A percentile compares a stretch with the other conserved stretches of the same genome.
Conservation (phyloP, 2,888 invertebrate genomes). For the Homarus gammarus region DNA sequence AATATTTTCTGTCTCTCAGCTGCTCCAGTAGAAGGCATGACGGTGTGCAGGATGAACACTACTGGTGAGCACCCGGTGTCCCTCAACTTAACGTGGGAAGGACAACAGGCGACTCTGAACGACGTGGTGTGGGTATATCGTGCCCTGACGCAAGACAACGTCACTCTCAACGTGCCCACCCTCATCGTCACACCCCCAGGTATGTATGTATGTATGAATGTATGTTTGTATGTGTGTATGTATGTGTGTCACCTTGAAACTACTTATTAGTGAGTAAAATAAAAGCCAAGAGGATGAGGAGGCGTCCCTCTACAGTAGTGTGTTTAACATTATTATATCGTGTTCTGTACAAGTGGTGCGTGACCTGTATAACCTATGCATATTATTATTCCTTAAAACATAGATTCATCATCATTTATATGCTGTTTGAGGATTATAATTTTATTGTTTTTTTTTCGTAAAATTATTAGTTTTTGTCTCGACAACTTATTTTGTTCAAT, state of each 20-base stretch:
- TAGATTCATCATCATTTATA: too few relatives aligned
- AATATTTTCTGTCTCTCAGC: background rate
- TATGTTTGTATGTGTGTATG: background rate
- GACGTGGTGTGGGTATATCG: slow-evolving; percentile 12
- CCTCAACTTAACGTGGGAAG: background rate
- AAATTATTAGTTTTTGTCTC: too few relatives aligned
- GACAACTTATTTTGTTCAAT: too few relatives aligned
- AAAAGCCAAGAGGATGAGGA: background rate
- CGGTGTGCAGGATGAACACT: background rate
- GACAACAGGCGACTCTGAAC: background rate
- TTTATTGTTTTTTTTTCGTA: too few relatives aligned
- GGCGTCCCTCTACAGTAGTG: background rate
- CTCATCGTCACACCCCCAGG: background rate
- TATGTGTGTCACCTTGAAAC: too few relatives aligned
- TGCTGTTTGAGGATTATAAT: too few relatives aligned
- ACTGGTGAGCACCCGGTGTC: background rate
- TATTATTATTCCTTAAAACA: too few relatives aligned
- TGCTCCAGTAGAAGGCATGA: slow-evolving; percentile 7
- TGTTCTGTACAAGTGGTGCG: too few relatives aligned
- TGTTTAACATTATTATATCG: background rate
- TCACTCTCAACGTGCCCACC: background rate
- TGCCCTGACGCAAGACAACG: background rate
- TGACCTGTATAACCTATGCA: too few relatives aligned
- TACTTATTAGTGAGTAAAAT: too few relatives aligned
- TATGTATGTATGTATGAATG: background rate